Evolutionary conservation across 2,888 invertebrate species (phyloP).

Genomic region (Meliscaeva auricollis): DNA sequence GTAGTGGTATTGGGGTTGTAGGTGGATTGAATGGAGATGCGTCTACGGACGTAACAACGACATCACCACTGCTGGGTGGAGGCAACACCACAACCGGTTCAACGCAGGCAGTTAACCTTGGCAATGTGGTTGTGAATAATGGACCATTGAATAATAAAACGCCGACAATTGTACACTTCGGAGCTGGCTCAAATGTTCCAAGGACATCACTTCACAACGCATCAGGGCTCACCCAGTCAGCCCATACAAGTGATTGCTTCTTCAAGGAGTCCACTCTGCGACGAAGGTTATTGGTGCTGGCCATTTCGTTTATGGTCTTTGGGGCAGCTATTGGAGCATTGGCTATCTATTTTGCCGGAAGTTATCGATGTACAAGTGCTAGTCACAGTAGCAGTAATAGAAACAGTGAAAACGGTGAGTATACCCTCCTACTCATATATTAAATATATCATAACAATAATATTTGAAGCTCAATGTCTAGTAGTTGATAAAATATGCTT

Average conservation of each 20-base stretch:
- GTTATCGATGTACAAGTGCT: slow-evolving; percentile 77
- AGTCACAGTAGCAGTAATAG: slow-evolving; percentile 76
- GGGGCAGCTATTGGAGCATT: slow-evolving; percentile 83
- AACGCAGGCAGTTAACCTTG: slow-evolving; percentile 62
- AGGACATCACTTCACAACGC: slow-evolving; percentile 77
- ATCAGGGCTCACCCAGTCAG: slow-evolving; percentile 66
- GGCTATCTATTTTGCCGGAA: slow-evolving; percentile 83
- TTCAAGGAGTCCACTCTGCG: slow-evolving; percentile 89
- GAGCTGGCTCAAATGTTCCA: slow-evolving; percentile 76
- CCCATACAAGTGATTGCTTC: slow-evolving; percentile 81
- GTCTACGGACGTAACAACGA: slow-evolving; percentile 76
- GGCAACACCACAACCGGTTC: slow-evolving; percentile 70
- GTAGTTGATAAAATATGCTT: slow-evolving; percentile 6
- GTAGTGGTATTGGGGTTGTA: slow-evolving; percentile 27
- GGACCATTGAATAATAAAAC: slow-evolving; percentile 79
- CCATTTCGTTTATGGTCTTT: slow-evolving; percentile 82
- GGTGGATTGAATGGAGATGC: slow-evolving; percentile 75
- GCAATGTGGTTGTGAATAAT: slow-evolving; percentile 62
- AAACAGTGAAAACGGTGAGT: slow-evolving; percentile 39
- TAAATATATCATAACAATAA: neutral
- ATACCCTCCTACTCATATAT: neutral
- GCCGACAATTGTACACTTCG: slow-evolving; percentile 82
- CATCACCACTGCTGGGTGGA: slow-evolving; percentile 74
- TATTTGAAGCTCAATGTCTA: slow-evolving; percentile 1
- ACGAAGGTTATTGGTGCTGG: slow-evolving; percentile 84